Conservation (phyloP, 30 jellyfish, hydroid and myxozoan genomes). For the Catostylus mosaicus region DNA sequence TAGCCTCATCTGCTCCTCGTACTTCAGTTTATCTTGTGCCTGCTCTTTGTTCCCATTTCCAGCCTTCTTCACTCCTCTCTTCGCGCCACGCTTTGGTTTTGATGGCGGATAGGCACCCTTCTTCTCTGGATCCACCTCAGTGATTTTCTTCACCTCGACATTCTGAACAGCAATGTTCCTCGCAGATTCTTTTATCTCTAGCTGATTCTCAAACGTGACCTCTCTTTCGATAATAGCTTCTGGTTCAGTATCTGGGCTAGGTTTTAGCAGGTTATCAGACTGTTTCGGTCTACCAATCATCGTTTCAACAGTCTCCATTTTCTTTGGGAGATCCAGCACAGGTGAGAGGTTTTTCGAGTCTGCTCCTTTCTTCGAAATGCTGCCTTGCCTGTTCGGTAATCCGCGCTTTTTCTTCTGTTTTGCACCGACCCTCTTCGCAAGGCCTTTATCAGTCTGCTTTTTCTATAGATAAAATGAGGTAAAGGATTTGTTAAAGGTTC, state of each 20-base stretch:
- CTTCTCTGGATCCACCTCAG: slow-evolving; percentile 46
- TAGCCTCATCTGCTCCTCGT: slow-evolving; percentile 54
- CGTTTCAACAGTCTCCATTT: slow-evolving; percentile 51
- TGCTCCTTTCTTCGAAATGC: slow-evolving; percentile 5
- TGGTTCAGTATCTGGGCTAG: slow-evolving; percentile 27
- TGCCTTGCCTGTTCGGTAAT: slow-evolving; percentile 7
- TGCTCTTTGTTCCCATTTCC: slow-evolving; percentile 1
- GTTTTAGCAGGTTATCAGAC: slow-evolving; percentile 25
- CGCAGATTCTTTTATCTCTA: slow-evolving; percentile 9
- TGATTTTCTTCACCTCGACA: slow-evolving; percentile 42
- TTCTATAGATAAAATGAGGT: neutral
- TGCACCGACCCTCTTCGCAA: slow-evolving; percentile 4
- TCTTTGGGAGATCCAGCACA: slow-evolving; percentile 47
- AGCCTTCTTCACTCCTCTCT: slow-evolving; percentile 29
- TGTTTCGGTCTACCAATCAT: slow-evolving; percentile 23
- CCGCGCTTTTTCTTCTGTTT: slow-evolving; percentile 26
- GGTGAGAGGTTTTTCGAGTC: slow-evolving; percentile 50
- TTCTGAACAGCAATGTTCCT: slow-evolving; percentile 17
- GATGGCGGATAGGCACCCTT: slow-evolving; percentile 69
- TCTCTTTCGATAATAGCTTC: slow-evolving; percentile 11
- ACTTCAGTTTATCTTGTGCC: slow-evolving; percentile 30
- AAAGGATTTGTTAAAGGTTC: no score
- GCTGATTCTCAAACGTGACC: slow-evolving; percentile 24
- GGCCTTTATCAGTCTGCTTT: slow-evolving; percentile 18
- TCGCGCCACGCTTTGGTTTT: slow-evolving; percentile 43